phyloP scores from a whole-genome alignment of 1,140 invertebrate genomes.

The Antheraea pernyi region DNA sequence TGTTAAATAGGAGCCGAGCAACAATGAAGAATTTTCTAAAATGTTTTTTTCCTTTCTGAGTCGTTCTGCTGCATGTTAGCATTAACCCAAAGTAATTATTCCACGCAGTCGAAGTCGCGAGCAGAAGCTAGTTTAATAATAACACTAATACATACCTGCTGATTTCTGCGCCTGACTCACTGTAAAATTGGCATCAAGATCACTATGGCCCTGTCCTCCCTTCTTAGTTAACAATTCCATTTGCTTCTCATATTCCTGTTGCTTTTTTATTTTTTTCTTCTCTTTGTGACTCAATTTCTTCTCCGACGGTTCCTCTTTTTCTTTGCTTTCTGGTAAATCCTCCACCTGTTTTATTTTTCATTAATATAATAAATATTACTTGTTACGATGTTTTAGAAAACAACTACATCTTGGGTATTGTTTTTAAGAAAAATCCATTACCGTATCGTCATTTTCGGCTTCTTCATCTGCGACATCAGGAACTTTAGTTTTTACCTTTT shows the following conservation, averaged over 20 bases:
- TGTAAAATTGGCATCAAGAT: constrained; percentile 96
- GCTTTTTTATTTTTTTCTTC: constrained; percentile 96
- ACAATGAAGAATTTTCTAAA: too few relatives aligned
- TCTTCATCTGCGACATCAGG: constrained; percentile 37
- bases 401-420: too few relatives aligned
- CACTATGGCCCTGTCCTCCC: constrained; percentile 92
- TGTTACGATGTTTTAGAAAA: too few relatives aligned
- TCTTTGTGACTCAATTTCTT: constrained; percentile 96
- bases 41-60: too few relatives aligned
- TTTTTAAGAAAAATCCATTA: neutral
- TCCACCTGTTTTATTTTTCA: constrained; percentile 20
- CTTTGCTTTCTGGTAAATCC: constrained; percentile 29
- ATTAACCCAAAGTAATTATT: too few relatives aligned
- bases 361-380: neutral
- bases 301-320: constrained; percentile 52
- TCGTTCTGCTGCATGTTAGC: too few relatives aligned
- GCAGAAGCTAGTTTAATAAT: neutral
- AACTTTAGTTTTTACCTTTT: constrained; percentile 26
- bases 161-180: constrained; percentile 96
- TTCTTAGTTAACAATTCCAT: constrained; percentile 93
- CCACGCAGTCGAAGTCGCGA: too few relatives aligned
- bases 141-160: constrained; percentile 71
- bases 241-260: constrained; percentile 95
- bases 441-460: constrained; percentile 35
- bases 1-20: too few relatives aligned